Base-by-base conservation (phyloP, 2,888 invertebrate species). In the Geophilus truncorum region DNA sequence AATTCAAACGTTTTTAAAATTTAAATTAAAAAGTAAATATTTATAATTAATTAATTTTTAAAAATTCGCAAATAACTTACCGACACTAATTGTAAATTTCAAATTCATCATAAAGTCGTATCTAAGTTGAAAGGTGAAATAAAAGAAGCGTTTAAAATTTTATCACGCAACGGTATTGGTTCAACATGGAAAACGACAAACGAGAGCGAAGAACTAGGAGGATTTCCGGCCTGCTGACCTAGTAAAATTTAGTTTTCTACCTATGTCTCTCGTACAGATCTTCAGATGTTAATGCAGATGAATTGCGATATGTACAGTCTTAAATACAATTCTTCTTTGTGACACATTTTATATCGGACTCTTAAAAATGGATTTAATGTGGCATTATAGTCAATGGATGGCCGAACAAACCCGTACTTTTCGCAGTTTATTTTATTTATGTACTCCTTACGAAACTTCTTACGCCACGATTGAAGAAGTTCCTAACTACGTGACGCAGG, bases 401-500 rank as follows among this genome's bases (percentile, higher is more conserved):
- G 79, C 79, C 10, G 62, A 79, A 23, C 62, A 23, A n/a, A 79
- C 79, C 10, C 57, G 62, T 9, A 62, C 79, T 62, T 79, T 79
- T 62, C 79, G 79, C n/a, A 79, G 79, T 18, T 28, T 79, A 30
- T 79, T 79, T 34, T 79, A 79, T 57, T 79, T 79, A 62, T 79
- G 79, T 62, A 79, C 79, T 25, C 79, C 79, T 2, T 79, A 79
- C 62, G 79, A 79, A 18, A 79, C 79, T 57, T 79, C 79, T 3
- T 79, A 79, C n/a, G 62, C 25, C 85, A 88, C 88, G 2, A 21
- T 90, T 10, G 90, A 92, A 81, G 90, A 92, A 81, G 92, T 94
- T 0, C 94, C 94, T 0, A 91, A 92, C 84, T 93, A 92, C 87
- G 92, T 91, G 85, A 90, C 90, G 86, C 91, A 93, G 90, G 94